A percentile compares a stretch with the other conserved stretches of the same genome.
Conservation (phyloP, 2,888 invertebrate species). For the Drosophila kokeensis region DNA sequence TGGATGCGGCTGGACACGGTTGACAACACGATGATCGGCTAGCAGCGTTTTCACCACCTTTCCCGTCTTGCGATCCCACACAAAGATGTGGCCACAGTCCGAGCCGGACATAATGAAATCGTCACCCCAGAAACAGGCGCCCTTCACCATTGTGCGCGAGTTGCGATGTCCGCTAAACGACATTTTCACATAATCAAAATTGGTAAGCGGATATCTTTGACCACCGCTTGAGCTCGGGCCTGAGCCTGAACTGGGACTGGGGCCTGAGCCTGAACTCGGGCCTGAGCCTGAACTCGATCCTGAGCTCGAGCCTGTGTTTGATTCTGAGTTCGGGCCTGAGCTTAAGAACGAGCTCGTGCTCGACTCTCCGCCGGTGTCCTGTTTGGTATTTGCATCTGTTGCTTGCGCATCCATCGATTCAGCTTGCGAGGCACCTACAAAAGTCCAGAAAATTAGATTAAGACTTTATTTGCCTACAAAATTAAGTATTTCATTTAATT, state of each 20-base stretch:
- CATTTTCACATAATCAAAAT: conserved; percentile 86
- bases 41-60: conserved; percentile 90
- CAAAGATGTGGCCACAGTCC: conserved; percentile 94
- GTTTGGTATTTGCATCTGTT: background rate
- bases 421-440: background rate
- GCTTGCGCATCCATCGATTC: background rate
- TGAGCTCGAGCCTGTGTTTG: rapidly evolving
- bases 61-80: conserved; percentile 91
- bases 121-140: conserved; percentile 93
- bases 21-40: conserved; percentile 93
- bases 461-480: background rate
- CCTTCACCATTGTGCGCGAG: conserved; percentile 93
- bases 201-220: conserved; percentile 50
- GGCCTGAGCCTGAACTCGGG: rapidly evolving
- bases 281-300: rapidly evolving
- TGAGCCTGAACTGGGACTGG: rapidly evolving
- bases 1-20: conserved; percentile 94
- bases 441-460: background rate
- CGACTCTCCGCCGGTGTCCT: background rate
- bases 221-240: background rate
- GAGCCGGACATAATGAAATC: conserved; percentile 94
- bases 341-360: background rate
- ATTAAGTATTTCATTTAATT: background rate
- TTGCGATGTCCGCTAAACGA: conserved; percentile 93
- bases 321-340: background rate